Base-by-base conservation (phyloP, 2,113 vertebrate species). In the Corythoichthys intestinalis region DNA sequence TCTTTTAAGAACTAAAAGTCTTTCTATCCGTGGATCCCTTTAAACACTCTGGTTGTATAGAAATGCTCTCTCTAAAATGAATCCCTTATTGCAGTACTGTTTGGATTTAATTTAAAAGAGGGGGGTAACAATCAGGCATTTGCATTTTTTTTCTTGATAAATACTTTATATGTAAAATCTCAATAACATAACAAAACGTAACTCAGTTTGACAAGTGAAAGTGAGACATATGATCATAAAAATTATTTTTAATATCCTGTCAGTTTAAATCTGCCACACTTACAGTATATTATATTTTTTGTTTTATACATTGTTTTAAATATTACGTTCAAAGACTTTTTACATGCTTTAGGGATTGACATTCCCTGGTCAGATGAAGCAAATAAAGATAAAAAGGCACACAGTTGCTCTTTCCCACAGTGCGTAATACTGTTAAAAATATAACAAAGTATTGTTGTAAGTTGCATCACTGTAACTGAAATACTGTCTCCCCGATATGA, bases 311-410 rank as follows among this genome's bases (percentile, higher is more conserved):
- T 85, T 76, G 79, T 81, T 89, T 90, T 74, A 89, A 81, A 89
- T 85, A 86, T 88, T 85, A 68, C 81, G 87, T 86, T 82, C 82
- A 89, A 91, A 86, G 76, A 73, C 86, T 87, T 86, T 90, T 74
- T 90, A 91, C 91, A 92, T 92, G 90, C 90, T 88, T 88, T 66
- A 60, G 83, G 88, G 83, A 81, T 66, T 79, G 68, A 88, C 87
- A 85, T 89, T 90, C 87, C 85, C 90, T 66, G 81, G 87, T 91
- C 88, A 86, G 82, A 86, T 75, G 82, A 75, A 85, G 84, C 79
- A 75, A 85, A 88, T 69, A 85, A 87, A 71, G 67, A 72, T 52
- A 87, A 80, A 91, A 92, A 92, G 92, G 91, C 92, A 92, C 92
- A 85, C 74, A 83, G 89, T 89, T 85, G 85, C 87, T 88, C 85